Conservation (phyloP, 2,888 invertebrate genomes). For the Agrochola macilenta region DNA sequence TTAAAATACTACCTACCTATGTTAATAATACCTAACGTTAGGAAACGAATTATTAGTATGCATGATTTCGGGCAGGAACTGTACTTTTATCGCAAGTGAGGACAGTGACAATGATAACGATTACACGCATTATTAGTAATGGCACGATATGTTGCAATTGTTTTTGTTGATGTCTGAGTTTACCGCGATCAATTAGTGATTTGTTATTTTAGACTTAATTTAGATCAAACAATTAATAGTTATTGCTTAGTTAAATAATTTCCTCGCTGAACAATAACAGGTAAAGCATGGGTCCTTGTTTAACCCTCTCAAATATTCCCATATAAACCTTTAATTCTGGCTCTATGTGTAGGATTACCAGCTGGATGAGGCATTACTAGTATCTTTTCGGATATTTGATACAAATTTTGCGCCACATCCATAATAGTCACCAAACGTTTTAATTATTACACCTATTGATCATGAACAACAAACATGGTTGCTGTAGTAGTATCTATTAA, state of each 20-base stretch:
- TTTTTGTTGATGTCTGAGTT: constrained; percentile 4
- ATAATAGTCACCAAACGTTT: not conserved
- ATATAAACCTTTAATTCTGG: not conserved
- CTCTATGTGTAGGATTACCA: not conserved
- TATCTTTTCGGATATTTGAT: not conserved
- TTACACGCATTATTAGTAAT: constrained; percentile 46
- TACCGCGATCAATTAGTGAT: not conserved
- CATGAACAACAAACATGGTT: not conserved
- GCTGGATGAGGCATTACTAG: not conserved
- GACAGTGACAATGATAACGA: constrained; percentile 65
- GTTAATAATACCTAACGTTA: not conserved
- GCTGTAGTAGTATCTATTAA: not conserved
- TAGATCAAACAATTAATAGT: not conserved
- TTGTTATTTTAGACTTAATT: constrained; percentile 4
- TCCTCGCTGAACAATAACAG: too few relatives aligned
- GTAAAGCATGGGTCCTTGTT: not conserved
- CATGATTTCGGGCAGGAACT: constrained; percentile 21
- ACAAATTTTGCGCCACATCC: too few relatives aligned
- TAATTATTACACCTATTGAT: not conserved
- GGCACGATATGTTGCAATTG: constrained; percentile 46
- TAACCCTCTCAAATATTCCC: not conserved
- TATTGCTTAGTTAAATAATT: constrained; percentile 1
- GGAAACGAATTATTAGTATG: not conserved
- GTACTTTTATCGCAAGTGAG: constrained; percentile 56
- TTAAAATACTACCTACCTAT: not conserved